Base-by-base conservation (phyloP, 2,888 invertebrate genomes). In the Dioctria rufipes region DNA sequence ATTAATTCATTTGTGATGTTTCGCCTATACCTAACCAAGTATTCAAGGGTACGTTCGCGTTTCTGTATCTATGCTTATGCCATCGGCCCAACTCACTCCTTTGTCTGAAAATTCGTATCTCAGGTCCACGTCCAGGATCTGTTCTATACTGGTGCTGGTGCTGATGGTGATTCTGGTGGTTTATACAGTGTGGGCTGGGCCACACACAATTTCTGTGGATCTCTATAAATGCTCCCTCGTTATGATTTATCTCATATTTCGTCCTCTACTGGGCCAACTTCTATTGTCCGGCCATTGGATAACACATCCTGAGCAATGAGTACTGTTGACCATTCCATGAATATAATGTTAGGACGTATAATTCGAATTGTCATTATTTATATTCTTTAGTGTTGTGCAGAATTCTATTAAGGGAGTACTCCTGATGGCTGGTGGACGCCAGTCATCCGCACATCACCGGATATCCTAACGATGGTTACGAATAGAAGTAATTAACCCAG, bases 1-100 rank as follows among this genome's bases (percentile, higher is more conserved):
- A 81, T 81, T 81, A 81, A 81, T 81, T 81, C 81, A 81, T 81
- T 81, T 81, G 81, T 81, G 79, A 81, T 81, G 79, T 81, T 81
- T 81, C 75, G 69, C 67, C 65, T 79, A 67, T 79, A 60, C 66
- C 79, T 58, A 58, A 73, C 73, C 66, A 79, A 67, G 67, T 79
- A 79, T 77, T 51, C 77, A 77, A 63, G 66, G 46, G 66, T 78
- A 78, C 63, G 54, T 37, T 54, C 66, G 66, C 66, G 66, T 65
- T 54, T 58, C 77, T 63, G 77, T 77, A 77, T 77, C 77, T 63
- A 63, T 77, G 63, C 49, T 63, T 77, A 49, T 61, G 39, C 63
- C 49, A 8, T 40, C n/a, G n/a, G 1, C 73, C 60, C 73, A 58
- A 6, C 42, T 58, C 73, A 58, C 49, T 63, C 63, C 49, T 37